Conservation (phyloP, 1,140 invertebrate species). For the Sogatella furcifera region DNA sequence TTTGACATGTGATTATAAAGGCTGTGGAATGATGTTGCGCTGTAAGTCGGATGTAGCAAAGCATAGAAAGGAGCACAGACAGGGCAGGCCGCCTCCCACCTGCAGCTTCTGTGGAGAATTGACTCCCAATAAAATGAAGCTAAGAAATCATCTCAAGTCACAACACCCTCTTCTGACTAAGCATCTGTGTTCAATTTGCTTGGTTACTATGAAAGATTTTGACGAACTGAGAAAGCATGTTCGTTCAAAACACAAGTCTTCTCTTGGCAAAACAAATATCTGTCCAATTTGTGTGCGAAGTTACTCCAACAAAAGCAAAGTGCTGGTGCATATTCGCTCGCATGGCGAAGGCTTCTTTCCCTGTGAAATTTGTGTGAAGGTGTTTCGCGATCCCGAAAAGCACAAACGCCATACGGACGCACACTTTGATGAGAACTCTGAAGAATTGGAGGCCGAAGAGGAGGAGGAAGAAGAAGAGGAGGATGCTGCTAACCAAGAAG, state of each 20-base stretch:
- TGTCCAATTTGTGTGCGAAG: slow-evolving; percentile 49
- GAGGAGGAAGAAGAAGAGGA: slow-evolving; percentile 14
- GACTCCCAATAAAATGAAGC: slow-evolving; percentile 43
- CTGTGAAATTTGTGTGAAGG: slow-evolving; percentile 45
- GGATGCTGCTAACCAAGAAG: background rate
- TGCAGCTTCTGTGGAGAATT: slow-evolving; percentile 50
- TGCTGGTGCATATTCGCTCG: slow-evolving; percentile 46
- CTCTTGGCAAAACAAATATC: slow-evolving; percentile 40
- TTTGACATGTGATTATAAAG: slow-evolving; percentile 34
- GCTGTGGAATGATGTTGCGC: slow-evolving; percentile 43
- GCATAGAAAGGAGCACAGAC: slow-evolving; percentile 42
- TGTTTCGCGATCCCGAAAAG: slow-evolving; percentile 40
- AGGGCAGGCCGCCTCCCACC: slow-evolving; percentile 31
- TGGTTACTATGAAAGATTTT: slow-evolving; percentile 42
- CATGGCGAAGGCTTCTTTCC: slow-evolving; percentile 45
- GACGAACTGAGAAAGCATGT: slow-evolving; percentile 46
- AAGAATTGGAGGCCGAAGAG: slow-evolving; percentile 15
- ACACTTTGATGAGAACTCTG: slow-evolving; percentile 22
- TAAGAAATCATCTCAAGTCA: slow-evolving; percentile 47
- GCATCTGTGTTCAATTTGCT: slow-evolving; percentile 45
- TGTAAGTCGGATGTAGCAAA: slow-evolving; percentile 41
- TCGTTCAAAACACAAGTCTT: slow-evolving; percentile 36
- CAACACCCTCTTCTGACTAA: slow-evolving; percentile 30
- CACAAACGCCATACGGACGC: slow-evolving; percentile 34
- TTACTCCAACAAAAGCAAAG: slow-evolving; percentile 47